Evolutionary conservation across 2,113 vertebrate species (phyloP), one percentile per base, ranked within the genome.

Genomic region (Lonchura striata): DNA sequence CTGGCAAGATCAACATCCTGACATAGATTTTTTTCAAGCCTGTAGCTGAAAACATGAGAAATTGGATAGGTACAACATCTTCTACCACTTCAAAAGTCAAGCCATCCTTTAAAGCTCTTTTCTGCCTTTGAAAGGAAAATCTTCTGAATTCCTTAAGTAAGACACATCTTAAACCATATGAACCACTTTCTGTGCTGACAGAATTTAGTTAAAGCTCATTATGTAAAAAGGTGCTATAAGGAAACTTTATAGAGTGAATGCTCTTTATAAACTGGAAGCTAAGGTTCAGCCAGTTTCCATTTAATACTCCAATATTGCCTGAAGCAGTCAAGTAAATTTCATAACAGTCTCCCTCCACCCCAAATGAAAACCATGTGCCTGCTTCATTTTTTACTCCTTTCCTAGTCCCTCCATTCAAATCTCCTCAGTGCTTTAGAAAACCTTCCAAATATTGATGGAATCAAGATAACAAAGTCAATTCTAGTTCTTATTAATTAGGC

Each of bases 361-460:
- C 31, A 98, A 97, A 98, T 98, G 83, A 97, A 96, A 98, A 98
- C 95, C 97, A 98, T 96, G 96, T 98, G 98, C 90, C 63, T 80
- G 6, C 84, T 94, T 92, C 9, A 42, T 79, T 88, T 95, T 84
- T 88, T 7, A 69, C 42, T 78, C 37, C 23, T 84, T 86, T 91
- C 46, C 35, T 76, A 74, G 50, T 78, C 31, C 37, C 53, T 71
- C 50, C 46, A 18, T 75, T 82, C 66, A 95, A 33, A 92, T 82
- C 75, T 94, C 81, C 81, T 94, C 39, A 27, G 54, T 90, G 82
- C 90, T 96, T 95, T 96, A 88, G 90, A 91, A 90, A 92, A 86
- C 65, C 56, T 94, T 94, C 54, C 74, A 93, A 82, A 66, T 91
- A 94, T 81, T 74, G 33, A 57, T 27, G 80, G 78, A 91, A 93